Percentiles rank a stretch among this genome's conserved stretches.
These are phyloP conservation scores for Salvator merianae DNA, from an alignment of 2,113 vertebrate genomes.

Conservation along the genomic window DNA sequence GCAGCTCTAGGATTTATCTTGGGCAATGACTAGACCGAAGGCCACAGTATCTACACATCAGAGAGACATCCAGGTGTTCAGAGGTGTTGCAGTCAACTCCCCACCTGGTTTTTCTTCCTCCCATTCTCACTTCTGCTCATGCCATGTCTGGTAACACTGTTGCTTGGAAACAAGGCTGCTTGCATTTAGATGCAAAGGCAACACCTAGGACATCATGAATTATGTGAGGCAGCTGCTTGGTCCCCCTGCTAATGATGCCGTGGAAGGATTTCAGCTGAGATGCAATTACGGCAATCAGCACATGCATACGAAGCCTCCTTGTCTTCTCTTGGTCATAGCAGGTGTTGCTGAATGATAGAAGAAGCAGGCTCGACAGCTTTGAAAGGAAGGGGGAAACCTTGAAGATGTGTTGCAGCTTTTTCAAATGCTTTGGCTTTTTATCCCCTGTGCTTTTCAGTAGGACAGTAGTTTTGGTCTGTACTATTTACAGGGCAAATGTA, in stretches of 20 bases:
- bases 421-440: neutral
- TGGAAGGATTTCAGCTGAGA: slow-evolving; percentile 13
- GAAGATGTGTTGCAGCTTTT: neutral
- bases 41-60: neutral
- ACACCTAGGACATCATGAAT: rapidly evolving
- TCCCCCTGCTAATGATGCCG: neutral
- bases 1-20: slow-evolving; percentile 51
- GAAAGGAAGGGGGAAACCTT: neutral
- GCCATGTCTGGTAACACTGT: neutral
- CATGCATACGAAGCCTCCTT: slow-evolving; percentile 11
- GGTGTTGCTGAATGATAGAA: neutral
- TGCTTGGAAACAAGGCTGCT: neutral
- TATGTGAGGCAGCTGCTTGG: neutral
- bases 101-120: neutral
- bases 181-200: neutral
- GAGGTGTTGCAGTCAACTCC: neutral
- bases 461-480: neutral
- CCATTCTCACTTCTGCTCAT: neutral
- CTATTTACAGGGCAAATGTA: too few relatives aligned
- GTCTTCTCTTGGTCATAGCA: neutral
- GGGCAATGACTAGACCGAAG: slow-evolving; percentile 32
- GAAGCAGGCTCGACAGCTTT: neutral
- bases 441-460: too few relatives aligned
- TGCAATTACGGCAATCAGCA: slow-evolving; percentile 12
- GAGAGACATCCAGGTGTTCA: neutral